A percentile compares a stretch with the other conserved stretches of the same genome.
phyloP scores from a whole-genome alignment of 2,113 vertebrate genomes.

The Menura novaehollandiae region DNA sequence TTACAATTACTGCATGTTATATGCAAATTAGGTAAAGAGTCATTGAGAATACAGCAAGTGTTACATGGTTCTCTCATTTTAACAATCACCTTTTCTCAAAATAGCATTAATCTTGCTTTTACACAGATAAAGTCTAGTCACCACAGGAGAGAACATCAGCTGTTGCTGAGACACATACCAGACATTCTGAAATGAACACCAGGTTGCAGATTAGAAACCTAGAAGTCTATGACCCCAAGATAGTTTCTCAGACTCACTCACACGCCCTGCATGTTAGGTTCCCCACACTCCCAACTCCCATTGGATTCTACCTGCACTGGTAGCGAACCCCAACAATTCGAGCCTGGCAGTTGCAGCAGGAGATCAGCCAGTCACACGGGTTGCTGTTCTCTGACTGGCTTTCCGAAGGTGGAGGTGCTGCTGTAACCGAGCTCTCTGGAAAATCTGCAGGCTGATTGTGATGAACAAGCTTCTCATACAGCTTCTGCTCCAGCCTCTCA shows the following conservation, averaged over 20 bases:
- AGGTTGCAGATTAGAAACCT: not conserved
- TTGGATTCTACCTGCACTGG: conserved; percentile 86
- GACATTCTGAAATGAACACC: accelerated
- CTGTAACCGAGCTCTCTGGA: conserved; percentile 4
- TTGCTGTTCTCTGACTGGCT: conserved; percentile 35
- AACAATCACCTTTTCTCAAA: not conserved
- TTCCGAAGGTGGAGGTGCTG: conserved; percentile 27
- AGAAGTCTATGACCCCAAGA: accelerated
- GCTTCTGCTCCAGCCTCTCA: conserved; percentile 89
- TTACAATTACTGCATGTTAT: not conserved
- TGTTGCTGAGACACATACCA: accelerated
- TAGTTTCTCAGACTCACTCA: accelerated
- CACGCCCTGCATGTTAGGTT: accelerated
- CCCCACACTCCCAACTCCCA: not conserved
- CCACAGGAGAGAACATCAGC: not conserved
- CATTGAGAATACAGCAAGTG: not conserved
- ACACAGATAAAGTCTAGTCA: not conserved
- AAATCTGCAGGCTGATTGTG: conserved; percentile 64
- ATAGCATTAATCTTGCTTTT: not conserved
- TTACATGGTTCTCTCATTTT: not conserved
- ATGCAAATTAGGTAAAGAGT: not conserved
- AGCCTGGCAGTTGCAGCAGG: conserved; percentile 87
- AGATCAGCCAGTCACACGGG: conserved; percentile 79
- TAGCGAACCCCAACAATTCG: conserved; percentile 89
- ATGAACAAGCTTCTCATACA: conserved; percentile 86